Base-by-base conservation (phyloP, 2,888 invertebrate species). In the Drosophila ustulata region DNA sequence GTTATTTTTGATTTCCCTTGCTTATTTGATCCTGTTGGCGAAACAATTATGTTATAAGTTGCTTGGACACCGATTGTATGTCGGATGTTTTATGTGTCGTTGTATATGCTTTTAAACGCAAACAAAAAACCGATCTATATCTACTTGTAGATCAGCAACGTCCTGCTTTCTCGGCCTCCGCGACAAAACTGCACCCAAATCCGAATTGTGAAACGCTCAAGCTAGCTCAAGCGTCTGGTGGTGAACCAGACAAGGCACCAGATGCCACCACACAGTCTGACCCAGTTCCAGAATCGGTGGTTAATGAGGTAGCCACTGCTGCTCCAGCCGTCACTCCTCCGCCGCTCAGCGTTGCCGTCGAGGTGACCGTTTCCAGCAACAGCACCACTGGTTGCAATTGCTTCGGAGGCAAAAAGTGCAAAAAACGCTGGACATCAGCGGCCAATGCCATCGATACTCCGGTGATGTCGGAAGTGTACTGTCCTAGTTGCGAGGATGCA, bases 391-490 rank as follows among this genome's bases (percentile, higher is more conserved):
- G 93, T 61, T 93, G 93, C 55, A 92, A 91, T 75, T 93, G 93
- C 64, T 92, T 93, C 76, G 90, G 79, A 6, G 86, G 91, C 26
- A 90, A 89, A 25, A 92, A 91, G 52, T 91, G 89, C 61, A 92
- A 92, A 76, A 92, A 91, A 71, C 90, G 90, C 55, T 91, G 91
- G 91, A 85, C 82, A 59, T 73, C 82, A 6, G 84, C 68, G 6
- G 85, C 65, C 50, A 74, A 66, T 30, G 57, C 51, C 47, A 64
- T 69, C 11, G 89, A 90, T 71, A 92, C 93, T 11, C 91, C 92
- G 45, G 92, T 92, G 92, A 94, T 94, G 93, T 94, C 95, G 59
- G 95, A 95, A 89, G 93, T 95, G 88, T 95, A 94, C 92, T 93
- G 93, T 86, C 93, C 93, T 53, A 90, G 91, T 80, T 91, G 92